Conservation (phyloP, 2,888 invertebrate species). For the Campoplex nolae region DNA sequence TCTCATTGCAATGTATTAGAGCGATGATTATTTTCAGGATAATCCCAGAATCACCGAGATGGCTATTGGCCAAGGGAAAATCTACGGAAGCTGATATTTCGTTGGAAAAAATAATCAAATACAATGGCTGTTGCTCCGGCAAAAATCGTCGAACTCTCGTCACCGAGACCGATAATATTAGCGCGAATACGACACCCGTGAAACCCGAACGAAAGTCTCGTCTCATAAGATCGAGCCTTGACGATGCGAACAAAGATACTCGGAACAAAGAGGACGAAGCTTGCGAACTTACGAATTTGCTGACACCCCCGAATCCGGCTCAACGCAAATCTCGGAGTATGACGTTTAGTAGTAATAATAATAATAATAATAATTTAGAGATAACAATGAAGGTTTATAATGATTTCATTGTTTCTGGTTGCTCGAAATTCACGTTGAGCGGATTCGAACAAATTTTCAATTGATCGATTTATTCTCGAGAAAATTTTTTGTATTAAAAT, state of each 20-base stretch:
- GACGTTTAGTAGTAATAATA: background rate
- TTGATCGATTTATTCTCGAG: too few species aligned
- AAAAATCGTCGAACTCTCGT: slow-evolving; percentile 62
- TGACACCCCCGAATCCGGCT: slow-evolving; percentile 69
- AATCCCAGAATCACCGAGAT: slow-evolving; percentile 84
- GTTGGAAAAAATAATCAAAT: slow-evolving; percentile 79
- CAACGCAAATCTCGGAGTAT: slow-evolving; percentile 65
- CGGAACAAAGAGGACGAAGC: slow-evolving; percentile 50
- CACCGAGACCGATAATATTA: slow-evolving; percentile 60
- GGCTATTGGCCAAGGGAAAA: slow-evolving; percentile 81
- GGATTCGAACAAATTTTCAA: too few species aligned
- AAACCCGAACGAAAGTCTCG: slow-evolving; percentile 77
- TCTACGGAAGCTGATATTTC: slow-evolving; percentile 80
- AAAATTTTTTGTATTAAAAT: too few species aligned
- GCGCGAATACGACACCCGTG: slow-evolving; percentile 70
- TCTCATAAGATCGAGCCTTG: slow-evolving; percentile 64
- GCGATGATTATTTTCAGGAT: slow-evolving; percentile 75
- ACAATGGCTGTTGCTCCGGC: slow-evolving; percentile 77
- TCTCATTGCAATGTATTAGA: background rate
- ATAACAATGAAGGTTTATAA: background rate
- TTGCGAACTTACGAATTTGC: slow-evolving; percentile 74
- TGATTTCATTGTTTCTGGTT: background rate
- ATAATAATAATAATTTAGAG: background rate
- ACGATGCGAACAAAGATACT: slow-evolving; percentile 57
- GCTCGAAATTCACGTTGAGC: too few species aligned